Conservation (phyloP, 2,888 invertebrate genomes). For the Platerodrilus igneus region DNA sequence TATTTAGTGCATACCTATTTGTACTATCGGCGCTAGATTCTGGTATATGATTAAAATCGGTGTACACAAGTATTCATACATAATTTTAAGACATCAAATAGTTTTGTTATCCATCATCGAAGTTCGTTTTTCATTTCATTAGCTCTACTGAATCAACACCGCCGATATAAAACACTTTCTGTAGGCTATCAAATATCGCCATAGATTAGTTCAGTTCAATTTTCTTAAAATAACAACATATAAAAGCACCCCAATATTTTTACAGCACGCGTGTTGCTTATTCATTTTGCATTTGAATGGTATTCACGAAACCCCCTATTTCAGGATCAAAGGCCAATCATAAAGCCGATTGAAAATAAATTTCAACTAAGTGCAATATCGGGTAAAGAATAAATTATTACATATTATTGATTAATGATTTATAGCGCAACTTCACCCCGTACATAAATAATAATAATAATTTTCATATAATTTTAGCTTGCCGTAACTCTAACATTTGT, state of each 20-base stretch:
- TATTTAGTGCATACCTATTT: too few species aligned
- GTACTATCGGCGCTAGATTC: too few species aligned
- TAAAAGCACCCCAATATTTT: constrained; percentile 29
- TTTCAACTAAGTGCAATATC: constrained; percentile 33
- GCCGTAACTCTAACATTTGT: constrained; percentile 30
- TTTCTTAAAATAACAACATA: constrained; percentile 37
- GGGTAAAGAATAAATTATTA: constrained; percentile 28
- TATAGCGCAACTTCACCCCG: too few species aligned
- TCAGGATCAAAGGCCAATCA: constrained; percentile 31
- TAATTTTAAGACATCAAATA: too few species aligned
- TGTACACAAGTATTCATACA: too few species aligned
- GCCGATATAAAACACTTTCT: too few species aligned
- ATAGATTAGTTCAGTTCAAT: constrained; percentile 30
- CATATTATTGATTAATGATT: too few species aligned
- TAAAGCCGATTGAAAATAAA: constrained; percentile 29
- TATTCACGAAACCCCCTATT: constrained; percentile 28
- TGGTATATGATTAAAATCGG: too few species aligned
- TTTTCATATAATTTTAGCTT: constrained; percentile 19
- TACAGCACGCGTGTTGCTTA: constrained; percentile 25
- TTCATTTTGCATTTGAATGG: constrained; percentile 32
- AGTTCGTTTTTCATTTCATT: too few species aligned
- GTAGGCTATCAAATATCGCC: constrained; percentile 24
- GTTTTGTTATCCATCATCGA: too few species aligned
- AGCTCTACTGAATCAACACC: too few species aligned
- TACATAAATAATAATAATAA: background rate